Evolutionary conservation across 1,140 invertebrate genomes (phyloP).

Genomic region (Brachionus calyciflorus): DNA sequence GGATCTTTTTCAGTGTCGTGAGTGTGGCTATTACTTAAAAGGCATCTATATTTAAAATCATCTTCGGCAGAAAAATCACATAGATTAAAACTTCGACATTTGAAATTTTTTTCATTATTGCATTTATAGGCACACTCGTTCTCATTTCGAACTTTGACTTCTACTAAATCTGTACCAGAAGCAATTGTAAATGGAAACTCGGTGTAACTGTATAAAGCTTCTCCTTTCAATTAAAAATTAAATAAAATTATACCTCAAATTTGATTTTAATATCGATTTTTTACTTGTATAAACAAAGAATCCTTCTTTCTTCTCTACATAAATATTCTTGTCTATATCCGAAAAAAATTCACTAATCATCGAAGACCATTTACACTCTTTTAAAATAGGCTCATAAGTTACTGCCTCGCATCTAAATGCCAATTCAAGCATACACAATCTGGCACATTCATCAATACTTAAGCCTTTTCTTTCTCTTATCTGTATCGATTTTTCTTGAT

Average conservation of each 20-base stretch:
- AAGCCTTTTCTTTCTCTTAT: slow-evolving; percentile 16
- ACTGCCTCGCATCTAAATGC: slow-evolving; percentile 23
- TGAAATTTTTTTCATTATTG: slow-evolving; percentile 5
- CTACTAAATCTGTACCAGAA: not conserved
- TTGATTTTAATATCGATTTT: not conserved
- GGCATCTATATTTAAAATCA: slow-evolving; percentile 8
- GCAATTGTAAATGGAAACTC: slow-evolving; percentile 25
- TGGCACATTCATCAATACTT: slow-evolving; percentile 35
- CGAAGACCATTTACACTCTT: slow-evolving; percentile 45
- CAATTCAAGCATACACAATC: slow-evolving; percentile 9
- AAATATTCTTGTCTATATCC: not conserved
- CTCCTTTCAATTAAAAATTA: not conserved
- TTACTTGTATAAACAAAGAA: slow-evolving; percentile 12
- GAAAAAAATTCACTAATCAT: not conserved
- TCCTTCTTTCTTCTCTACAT: slow-evolving; percentile 15
- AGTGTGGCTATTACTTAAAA: slow-evolving; percentile 19
- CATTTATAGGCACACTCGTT: slow-evolving; percentile 29
- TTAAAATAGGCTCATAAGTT: slow-evolving; percentile 6
- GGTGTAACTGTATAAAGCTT: not conserved
- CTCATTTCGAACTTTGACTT: not conserved
- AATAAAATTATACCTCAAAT: not conserved
- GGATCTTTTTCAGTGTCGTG: slow-evolving; percentile 17
- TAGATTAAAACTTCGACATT: slow-evolving; percentile 42
- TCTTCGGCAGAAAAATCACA: not conserved
- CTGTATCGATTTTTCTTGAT: slow-evolving; percentile 1